Conservation (phyloP, 1,140 invertebrate genomes). For the Melitaea cinxia region DNA sequence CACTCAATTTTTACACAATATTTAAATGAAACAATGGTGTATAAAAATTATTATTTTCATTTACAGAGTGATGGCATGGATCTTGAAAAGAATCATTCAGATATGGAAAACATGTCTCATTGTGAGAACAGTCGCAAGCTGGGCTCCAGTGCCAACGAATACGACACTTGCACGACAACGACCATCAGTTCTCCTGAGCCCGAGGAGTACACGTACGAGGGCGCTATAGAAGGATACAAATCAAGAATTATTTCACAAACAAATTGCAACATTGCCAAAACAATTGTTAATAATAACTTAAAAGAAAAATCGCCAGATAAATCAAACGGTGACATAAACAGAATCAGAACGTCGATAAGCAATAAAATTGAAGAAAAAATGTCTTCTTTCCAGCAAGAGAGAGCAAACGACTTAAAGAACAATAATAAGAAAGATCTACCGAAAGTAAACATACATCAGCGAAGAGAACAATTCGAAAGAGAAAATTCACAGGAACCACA, state of each 20-base stretch:
- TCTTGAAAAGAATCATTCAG: slow-evolving; percentile 85
- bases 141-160: slow-evolving; percentile 81
- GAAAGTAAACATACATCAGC: slow-evolving; percentile 91
- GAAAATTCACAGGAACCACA: slow-evolving; percentile 78
- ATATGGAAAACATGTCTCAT: slow-evolving; percentile 82
- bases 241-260: slow-evolving; percentile 84
- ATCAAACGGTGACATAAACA: slow-evolving; percentile 73
- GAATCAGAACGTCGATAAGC: slow-evolving; percentile 74
- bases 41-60: slow-evolving; percentile 1
- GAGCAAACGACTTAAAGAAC: slow-evolving; percentile 65
- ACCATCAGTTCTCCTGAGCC: slow-evolving; percentile 84
- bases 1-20: neutral
- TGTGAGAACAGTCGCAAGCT: slow-evolving; percentile 76
- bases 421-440: slow-evolving; percentile 84
- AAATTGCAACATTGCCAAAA: slow-evolving; percentile 75
- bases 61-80: slow-evolving; percentile 86
- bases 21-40: neutral
- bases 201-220: slow-evolving; percentile 93
- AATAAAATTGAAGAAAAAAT: slow-evolving; percentile 82
- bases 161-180: slow-evolving; percentile 83
- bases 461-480: slow-evolving; percentile 91
- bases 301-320: slow-evolving; percentile 76
- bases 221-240: slow-evolving; percentile 92
- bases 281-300: slow-evolving; percentile 61
- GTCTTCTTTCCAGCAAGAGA: slow-evolving; percentile 77